Evolutionary conservation across 2,888 invertebrate genomes (phyloP).

Genomic region (Callinectes sapidus): DNA sequence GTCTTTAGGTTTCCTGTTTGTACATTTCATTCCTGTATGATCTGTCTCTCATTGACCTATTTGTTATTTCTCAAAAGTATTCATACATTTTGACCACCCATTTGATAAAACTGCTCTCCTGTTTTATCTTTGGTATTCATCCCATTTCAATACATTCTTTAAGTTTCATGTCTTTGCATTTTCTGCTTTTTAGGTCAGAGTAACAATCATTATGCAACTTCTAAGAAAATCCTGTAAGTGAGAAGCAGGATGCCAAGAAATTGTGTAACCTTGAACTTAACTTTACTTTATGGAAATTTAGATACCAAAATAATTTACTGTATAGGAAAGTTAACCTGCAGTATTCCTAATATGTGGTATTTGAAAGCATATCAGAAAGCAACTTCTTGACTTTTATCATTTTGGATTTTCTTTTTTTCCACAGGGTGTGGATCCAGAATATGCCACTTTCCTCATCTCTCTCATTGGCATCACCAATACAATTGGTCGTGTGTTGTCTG

Average conservation of each 20-base stretch:
- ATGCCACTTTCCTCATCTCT: conserved; percentile 86
- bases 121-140: neutral
- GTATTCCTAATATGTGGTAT: neutral
- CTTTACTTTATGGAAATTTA: neutral
- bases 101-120: neutral
- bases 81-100: neutral
- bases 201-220: neutral
- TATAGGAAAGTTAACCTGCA: neutral
- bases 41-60: neutral
- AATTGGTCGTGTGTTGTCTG: conserved; percentile 91
- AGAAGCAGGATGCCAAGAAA: neutral
- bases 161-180: neutral
- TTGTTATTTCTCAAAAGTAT: neutral
- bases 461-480: conserved; percentile 96
- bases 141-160: neutral
- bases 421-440: conserved; percentile 83
- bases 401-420: neutral
- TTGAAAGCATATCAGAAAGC: neutral
- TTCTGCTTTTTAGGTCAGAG: neutral
- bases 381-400: neutral
- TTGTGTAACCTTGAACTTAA: neutral
- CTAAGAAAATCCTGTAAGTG: neutral
- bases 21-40: neutral
- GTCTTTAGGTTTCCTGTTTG: neutral
- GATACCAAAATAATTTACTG: neutral